Conservation (phyloP, 1,140 invertebrate genomes). For the Eueides isabella region DNA sequence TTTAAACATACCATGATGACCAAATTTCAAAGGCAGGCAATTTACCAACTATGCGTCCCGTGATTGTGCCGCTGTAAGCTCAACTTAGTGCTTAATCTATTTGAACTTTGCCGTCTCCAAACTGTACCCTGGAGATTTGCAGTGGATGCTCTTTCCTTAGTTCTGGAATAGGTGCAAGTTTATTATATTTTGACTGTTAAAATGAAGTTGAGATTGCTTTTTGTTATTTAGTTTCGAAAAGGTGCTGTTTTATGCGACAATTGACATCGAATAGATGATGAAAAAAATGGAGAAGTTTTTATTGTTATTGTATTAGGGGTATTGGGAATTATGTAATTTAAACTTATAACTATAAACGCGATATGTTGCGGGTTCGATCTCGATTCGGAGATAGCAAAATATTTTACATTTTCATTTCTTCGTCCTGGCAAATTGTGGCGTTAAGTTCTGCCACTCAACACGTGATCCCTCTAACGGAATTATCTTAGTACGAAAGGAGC, state of each 20-base stretch:
- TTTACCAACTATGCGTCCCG: slow-evolving; percentile 23
- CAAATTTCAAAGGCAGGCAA: neutral
- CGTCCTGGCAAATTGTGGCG: too few relatives aligned
- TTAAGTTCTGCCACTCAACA: too few relatives aligned
- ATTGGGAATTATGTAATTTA: too few relatives aligned
- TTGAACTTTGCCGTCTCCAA: slow-evolving; percentile 35
- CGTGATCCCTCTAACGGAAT: too few relatives aligned
- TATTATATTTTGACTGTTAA: neutral
- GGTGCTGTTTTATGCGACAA: neutral
- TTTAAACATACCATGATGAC: neutral
- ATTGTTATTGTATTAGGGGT: too few relatives aligned
- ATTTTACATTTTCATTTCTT: too few relatives aligned
- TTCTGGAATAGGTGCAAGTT: slow-evolving; percentile 34
- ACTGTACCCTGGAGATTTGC: slow-evolving; percentile 39
- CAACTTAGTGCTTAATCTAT: slow-evolving; percentile 44
- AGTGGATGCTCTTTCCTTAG: slow-evolving; percentile 36
- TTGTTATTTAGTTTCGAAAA: neutral
- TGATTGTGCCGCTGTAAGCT: slow-evolving; percentile 24
- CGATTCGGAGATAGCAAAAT: too few relatives aligned
- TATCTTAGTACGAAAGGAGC: too few relatives aligned
- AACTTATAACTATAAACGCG: too few relatives aligned
- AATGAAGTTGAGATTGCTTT: neutral
- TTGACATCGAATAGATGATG: too few relatives aligned
- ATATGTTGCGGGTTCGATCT: too few relatives aligned
- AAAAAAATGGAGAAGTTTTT: too few relatives aligned